Evolutionary conservation across 2,113 vertebrate genomes (phyloP).

Genomic region (Helogale parvula): DNA sequence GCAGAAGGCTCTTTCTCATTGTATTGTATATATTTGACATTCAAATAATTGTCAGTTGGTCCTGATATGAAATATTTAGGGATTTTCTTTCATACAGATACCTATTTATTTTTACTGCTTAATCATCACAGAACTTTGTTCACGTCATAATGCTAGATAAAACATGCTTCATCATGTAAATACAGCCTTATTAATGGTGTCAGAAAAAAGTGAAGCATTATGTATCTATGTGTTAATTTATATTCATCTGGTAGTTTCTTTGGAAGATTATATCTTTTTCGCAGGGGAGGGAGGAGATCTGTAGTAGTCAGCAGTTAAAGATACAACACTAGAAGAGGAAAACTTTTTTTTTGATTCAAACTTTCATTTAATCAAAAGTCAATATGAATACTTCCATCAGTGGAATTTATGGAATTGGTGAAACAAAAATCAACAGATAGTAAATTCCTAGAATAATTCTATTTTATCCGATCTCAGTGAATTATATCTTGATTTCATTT

Average conservation of each 20-base stretch:
- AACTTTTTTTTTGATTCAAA: slow-evolving; percentile 37
- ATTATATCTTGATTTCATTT: slow-evolving; percentile 13
- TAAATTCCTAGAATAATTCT: not conserved
- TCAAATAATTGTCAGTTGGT: not conserved
- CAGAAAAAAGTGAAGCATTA: not conserved
- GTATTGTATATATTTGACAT: not conserved
- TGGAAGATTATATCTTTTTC: not conserved
- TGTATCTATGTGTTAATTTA: not conserved
- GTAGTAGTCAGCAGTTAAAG: not conserved
- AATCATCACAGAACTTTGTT: not conserved
- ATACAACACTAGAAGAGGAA: not conserved
- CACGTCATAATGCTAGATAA: not conserved
- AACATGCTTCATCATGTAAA: not conserved
- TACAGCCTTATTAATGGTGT: not conserved
- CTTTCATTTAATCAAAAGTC: slow-evolving; percentile 63
- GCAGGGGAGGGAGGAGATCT: not conserved
- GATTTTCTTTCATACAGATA: not conserved
- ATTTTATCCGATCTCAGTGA: slow-evolving; percentile 18
- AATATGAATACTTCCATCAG: slow-evolving; percentile 30
- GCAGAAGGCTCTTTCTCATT: not conserved
- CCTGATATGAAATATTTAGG: not conserved
- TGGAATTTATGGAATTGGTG: slow-evolving; percentile 43
- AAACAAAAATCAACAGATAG: slow-evolving; percentile 47
- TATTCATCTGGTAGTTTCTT: not conserved
- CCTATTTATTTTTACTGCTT: not conserved